These are phyloP conservation scores for Phragmatobia fuliginosa DNA, from an alignment of 2,888 invertebrate genomes.

Conservation along the genomic window DNA sequence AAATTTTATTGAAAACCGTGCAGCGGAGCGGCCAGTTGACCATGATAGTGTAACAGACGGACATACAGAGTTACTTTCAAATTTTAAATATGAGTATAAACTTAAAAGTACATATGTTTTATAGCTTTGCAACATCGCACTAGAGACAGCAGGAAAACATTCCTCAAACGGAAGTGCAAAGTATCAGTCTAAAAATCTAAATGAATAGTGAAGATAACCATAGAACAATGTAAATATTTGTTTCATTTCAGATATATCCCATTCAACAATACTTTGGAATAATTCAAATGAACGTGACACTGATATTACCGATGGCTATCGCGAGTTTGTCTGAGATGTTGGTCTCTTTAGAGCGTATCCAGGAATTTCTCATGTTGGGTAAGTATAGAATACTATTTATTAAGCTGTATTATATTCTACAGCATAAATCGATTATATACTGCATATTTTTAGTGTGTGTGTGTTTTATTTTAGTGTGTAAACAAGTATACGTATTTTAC, in stretches of 20 bases:
- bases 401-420: neutral
- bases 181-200: no score
- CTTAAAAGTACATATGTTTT: neutral
- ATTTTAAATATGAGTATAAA: no score
- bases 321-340: slow-evolving; percentile 86
- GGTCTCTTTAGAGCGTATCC: slow-evolving; percentile 86
- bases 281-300: slow-evolving; percentile 85
- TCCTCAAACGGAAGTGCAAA: neutral
- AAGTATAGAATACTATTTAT: slow-evolving; percentile 40
- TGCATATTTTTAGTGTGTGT: neutral
- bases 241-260: slow-evolving; percentile 84
- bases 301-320: slow-evolving; percentile 85
- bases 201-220: no score
- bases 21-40: no score
- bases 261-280: slow-evolving; percentile 87
- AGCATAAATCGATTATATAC: no score
- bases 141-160: neutral
- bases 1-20: no score
- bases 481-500: neutral
- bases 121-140: neutral
- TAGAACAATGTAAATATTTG: neutral
- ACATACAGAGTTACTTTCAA: no score
- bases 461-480: no score
- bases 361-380: slow-evolving; percentile 85
- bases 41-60: no score